Evolutionary conservation across 2,888 invertebrate species (phyloP), one percentile per base, ranked within the genome.

Genomic region (Epistrophella euchroma): DNA sequence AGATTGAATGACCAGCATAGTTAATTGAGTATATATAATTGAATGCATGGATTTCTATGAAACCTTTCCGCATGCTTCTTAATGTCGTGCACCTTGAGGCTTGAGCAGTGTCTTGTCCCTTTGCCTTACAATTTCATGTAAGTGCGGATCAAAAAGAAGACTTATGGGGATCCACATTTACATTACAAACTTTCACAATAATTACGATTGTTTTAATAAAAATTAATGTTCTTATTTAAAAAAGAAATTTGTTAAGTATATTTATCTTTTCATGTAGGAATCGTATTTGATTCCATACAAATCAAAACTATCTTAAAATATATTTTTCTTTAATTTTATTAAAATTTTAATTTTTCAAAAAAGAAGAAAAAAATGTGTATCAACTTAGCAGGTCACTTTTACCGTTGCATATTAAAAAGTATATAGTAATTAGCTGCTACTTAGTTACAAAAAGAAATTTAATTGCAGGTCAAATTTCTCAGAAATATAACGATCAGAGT

Each of bases 1-100:
- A 75, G 28, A 84, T 79, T 70, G 71, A 80, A 80, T 84, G 80
- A 80, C 80, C 80, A 80, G 64, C 84, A 84, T 84, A 71, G 35
- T 64, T 84, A 75, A 84, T 84, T 66, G 43, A 62, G 43, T 71
- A 66, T 52, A 28, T 2, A 28, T 32, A 32, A 9, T 17, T 35
- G 52, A 43, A 52, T 35, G 35, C 52, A 58, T 35, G 55, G n/a
- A 19, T 40, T 43, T 22, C 60, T 40, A 62, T 68, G 68, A 73
- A 80, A 79, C 71, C 74, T 71, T 75, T 84, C 80, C 74, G 52
- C 62, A 45, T 74, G 60, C 50, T 52, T 50, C n/a, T n/a, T 25
- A 47, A 43, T 52, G 50, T 55, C 40, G 19, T 66, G 66, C 47
- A 15, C 15, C 28, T 43, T 43, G 28, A 28, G 25, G 5, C 25